Percentiles rank a stretch among this genome's conserved stretches.
These are phyloP conservation scores for Cancer borealis DNA, from an alignment of 2,888 invertebrate species.

Conservation along the genomic window DNA sequence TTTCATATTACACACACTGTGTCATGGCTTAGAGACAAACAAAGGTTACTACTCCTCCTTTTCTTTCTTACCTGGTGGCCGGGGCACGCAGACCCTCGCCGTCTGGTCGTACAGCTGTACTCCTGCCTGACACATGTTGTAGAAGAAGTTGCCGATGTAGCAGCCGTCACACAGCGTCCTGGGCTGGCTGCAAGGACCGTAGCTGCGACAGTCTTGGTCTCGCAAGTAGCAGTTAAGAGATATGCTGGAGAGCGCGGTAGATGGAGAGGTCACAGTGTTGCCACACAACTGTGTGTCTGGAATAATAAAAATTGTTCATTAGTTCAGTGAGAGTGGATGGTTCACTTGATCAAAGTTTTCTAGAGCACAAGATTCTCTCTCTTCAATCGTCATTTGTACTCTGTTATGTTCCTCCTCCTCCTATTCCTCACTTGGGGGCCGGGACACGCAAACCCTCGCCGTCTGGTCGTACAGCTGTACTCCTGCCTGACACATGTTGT, in stretches of 20 bases:
- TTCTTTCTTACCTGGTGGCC: background rate
- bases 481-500: background rate
- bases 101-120: background rate
- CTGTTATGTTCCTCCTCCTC: background rate
- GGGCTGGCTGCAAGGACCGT: background rate
- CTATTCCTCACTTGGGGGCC: background rate
- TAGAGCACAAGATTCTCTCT: background rate
- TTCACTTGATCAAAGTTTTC: too few relatives aligned
- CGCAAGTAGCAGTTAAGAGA: background rate
- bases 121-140: background rate
- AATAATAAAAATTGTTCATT: background rate
- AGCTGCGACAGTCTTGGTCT: background rate
- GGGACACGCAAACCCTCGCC: constrained; percentile 2
- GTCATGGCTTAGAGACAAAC: too few relatives aligned
- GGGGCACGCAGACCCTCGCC: background rate
- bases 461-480: background rate
- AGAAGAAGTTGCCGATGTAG: background rate
- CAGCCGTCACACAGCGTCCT: constrained; percentile 13
- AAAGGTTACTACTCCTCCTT: background rate
- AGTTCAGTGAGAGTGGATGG: background rate
- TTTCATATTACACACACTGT: too few relatives aligned
- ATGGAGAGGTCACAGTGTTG: background rate
- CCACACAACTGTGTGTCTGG: background rate
- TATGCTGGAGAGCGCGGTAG: background rate
- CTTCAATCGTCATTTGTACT: background rate